Base-by-base conservation (phyloP, 2,888 invertebrate species). In the Eueremaeus valkanovi region DNA sequence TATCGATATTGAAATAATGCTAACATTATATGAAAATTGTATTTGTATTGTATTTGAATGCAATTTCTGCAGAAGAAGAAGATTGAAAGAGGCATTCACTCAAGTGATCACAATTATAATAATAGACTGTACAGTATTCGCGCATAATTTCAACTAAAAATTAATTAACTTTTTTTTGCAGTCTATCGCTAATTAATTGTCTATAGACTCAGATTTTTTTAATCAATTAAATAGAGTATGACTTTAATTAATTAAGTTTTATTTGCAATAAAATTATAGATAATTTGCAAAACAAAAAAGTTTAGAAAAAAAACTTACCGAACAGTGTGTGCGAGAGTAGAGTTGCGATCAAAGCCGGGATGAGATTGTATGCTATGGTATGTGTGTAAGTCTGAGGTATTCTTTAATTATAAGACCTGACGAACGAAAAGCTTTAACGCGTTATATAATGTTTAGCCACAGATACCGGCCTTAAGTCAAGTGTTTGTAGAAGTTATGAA, bases 371-470 rank as follows among this genome's bases (percentile, higher is more conserved):
- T 27, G 55, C 24, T 36, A 63, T 31, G 33, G 18, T 18, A 63
- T n/a, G n/a, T n/a, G n/a, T n/a, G n/a, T n/a, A n/a, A n/a, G 8
- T 63, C 18, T 63, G n/a, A 63, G 63, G 63, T 63, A 63, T 63
- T 63, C 27, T 63, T n/a, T 63, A 63, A 63, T 63, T 63, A 36
- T 33, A 63, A 63, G 33, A 63, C 33, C 18, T 63, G 55, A 55
- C 27, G 24, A 55, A 55, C 55, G 55, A 45, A 45, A 45, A 16
- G 16, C 9, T 36, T 33, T 31, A 24, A 55, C 18, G 55, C 55
- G 61, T 61, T 61, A 63, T 63, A 63, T 61, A 29, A 61, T 29
- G 63, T 63, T 63, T 31, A 33, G 63, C 63, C 63, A 63, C 13
- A 63, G n/a, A 11, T 1, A 18, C 21, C n/a, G 63, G 63, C 63